Evolutionary conservation across 2,797 vertebrate species (phyloP).

Genomic region (Argyrosomus regius): DNA sequence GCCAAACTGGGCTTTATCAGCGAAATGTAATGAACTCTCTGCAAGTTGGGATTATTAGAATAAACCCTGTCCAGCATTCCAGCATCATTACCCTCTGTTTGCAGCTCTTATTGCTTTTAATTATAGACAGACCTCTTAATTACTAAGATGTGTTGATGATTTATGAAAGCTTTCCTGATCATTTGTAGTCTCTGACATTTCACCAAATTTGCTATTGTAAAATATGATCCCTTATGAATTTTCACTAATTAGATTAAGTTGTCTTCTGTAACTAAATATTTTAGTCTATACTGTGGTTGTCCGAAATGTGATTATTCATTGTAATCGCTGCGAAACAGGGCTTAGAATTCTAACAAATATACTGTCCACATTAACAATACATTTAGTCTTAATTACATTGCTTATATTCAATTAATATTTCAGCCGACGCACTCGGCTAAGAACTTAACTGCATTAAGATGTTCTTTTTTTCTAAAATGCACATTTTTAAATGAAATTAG

Average conservation of each 20-base stretch:
- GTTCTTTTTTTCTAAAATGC: conserved; percentile 30
- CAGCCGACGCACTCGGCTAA: conserved; percentile 18
- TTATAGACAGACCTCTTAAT: conserved; percentile 63
- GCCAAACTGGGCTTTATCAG: conserved; percentile 64
- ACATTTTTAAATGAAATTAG: conserved; percentile 47
- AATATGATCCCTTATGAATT: conserved; percentile 43
- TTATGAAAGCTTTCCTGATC: conserved; percentile 46
- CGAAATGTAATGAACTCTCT: conserved; percentile 61
- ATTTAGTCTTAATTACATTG: conserved; percentile 49
- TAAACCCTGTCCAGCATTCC: conserved; percentile 51
- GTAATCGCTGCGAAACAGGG: conserved; percentile 57
- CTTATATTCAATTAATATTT: conserved; percentile 48
- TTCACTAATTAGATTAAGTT: conserved; percentile 54
- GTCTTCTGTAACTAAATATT: conserved; percentile 43
- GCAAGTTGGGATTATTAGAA: conserved; percentile 48
- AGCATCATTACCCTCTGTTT: conserved; percentile 52
- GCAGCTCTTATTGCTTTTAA: conserved; percentile 46
- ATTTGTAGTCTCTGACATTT: conserved; percentile 49
- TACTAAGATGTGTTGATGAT: conserved; percentile 48
- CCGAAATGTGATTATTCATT: conserved; percentile 56
- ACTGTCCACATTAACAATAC: conserved; percentile 39
- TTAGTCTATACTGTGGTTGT: conserved; percentile 39
- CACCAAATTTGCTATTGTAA: conserved; percentile 45
- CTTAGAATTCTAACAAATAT: conserved; percentile 38
- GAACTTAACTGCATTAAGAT: conserved; percentile 21